Conservation (phyloP, 2,113 vertebrate genomes). For the Regulus satrapa region DNA sequence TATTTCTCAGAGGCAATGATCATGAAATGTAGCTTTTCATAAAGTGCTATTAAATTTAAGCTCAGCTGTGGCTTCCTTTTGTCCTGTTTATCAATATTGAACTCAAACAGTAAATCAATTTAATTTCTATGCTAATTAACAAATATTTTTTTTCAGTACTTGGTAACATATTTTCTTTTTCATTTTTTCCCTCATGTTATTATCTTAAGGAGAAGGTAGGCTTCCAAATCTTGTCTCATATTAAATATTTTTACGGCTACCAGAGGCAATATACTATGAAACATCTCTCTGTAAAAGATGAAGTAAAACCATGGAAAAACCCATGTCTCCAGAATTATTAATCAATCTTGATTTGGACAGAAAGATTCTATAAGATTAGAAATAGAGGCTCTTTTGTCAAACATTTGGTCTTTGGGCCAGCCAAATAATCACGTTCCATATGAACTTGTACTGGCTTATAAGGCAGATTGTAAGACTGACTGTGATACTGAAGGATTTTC, state of each 20-base stretch:
- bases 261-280: not conserved
- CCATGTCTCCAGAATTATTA: not conserved
- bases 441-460: not conserved
- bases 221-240: not conserved
- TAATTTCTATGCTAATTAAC: not conserved
- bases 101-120: not conserved
- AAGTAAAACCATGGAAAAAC: not conserved
- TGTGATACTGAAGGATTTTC: not conserved
- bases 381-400: not conserved
- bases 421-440: not conserved
- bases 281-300: not conserved
- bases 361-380: not conserved
- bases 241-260: not conserved
- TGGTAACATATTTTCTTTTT: not conserved
- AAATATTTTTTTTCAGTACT: not conserved
- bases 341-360: not conserved
- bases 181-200: not conserved
- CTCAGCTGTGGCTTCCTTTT: not conserved
- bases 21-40: constrained; percentile 7
- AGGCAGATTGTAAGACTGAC: not conserved
- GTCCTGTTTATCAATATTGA: not conserved
- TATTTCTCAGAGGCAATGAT: not conserved
- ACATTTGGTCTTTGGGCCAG: not conserved
- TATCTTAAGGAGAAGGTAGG: not conserved
- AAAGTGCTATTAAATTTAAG: not conserved